Evolutionary conservation across 2,888 invertebrate genomes (phyloP).

Genomic region (Andricus curvator): DNA sequence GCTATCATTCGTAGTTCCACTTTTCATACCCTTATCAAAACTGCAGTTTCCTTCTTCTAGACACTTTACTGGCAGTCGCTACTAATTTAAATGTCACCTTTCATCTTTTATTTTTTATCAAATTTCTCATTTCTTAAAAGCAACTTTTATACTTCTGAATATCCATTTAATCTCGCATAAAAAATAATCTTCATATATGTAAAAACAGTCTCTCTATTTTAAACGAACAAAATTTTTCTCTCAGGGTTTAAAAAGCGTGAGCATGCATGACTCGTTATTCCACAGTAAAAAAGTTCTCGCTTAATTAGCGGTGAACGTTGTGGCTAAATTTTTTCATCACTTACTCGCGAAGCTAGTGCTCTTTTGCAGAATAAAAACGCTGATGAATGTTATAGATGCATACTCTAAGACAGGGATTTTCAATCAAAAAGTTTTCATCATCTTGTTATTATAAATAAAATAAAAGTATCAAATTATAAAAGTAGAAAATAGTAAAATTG

Average conservation of each 20-base stretch:
- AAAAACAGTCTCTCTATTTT: neutral
- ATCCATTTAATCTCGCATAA: too few species aligned
- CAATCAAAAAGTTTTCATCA: neutral
- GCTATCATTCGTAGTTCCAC: neutral
- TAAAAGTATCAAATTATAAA: neutral
- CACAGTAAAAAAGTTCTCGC: neutral
- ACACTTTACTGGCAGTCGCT: neutral
- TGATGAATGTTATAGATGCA: neutral
- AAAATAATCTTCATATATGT: neutral
- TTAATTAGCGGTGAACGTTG: neutral
- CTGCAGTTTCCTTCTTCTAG: neutral
- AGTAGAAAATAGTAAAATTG: neutral
- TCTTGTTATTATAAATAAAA: neutral
- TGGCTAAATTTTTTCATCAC: neutral
- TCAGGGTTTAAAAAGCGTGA: neutral
- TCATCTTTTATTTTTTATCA: neutral
- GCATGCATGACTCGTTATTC: neutral
- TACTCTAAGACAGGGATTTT: neutral
- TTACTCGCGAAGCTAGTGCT: neutral
- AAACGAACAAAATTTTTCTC: neutral
- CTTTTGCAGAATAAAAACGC: neutral
- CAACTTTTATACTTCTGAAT: too few species aligned
- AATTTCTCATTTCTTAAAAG: neutral
- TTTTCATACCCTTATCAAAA: constrained; percentile 18
- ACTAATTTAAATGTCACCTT: neutral